These are phyloP conservation scores for Syngnathus floridae DNA, from an alignment of 2,113 vertebrate species.

Conservation along the genomic window DNA sequence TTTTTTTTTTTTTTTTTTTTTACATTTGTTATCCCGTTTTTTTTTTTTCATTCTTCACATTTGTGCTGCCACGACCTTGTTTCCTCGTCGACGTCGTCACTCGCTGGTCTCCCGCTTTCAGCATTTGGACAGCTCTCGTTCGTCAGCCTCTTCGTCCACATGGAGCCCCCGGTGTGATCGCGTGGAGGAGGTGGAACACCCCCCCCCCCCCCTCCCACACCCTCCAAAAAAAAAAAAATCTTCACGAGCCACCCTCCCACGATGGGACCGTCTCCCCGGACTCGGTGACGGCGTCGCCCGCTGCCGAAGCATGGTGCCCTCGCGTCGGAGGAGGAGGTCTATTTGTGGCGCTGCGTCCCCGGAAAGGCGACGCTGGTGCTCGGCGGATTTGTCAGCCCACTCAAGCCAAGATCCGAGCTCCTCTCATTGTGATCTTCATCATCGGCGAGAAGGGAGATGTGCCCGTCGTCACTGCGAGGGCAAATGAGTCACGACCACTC, in stretches of 20 bases:
- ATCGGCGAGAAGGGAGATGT: conserved; percentile 59
- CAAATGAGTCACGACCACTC: conserved; percentile 67
- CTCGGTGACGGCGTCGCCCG: conserved; percentile 46
- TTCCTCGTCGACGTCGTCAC: conserved; percentile 8
- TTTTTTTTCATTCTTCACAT: not conserved
- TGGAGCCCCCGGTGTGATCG: conserved; percentile 63
- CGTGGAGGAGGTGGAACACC: conserved; percentile 50
- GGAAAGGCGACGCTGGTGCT: conserved; percentile 56
- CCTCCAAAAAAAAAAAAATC: not conserved
- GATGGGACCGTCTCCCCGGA: conserved; percentile 42
- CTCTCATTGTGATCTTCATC: conserved; percentile 51
- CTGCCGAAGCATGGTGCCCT: conserved; percentile 67
- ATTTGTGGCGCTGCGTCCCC: conserved; percentile 55
- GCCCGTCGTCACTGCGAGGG: conserved; percentile 62
- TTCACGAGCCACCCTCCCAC: conserved; percentile 33
- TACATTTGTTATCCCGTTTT: not conserved
- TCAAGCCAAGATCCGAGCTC: conserved; percentile 59
- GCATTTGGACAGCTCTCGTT: conserved; percentile 69
- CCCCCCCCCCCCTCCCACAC: conserved; percentile 1
- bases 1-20: not conserved
- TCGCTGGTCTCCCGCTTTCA: conserved; percentile 51
- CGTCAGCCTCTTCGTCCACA: conserved; percentile 48
- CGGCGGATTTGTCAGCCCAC: conserved; percentile 62
- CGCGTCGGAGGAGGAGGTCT: conserved; percentile 50
- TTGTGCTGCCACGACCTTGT: not conserved